A percentile compares a stretch with the other conserved stretches of the same genome.
These are phyloP conservation scores for Phoxinus phoxinus DNA, from an alignment of 2,113 vertebrate species.

Conservation along the genomic window DNA sequence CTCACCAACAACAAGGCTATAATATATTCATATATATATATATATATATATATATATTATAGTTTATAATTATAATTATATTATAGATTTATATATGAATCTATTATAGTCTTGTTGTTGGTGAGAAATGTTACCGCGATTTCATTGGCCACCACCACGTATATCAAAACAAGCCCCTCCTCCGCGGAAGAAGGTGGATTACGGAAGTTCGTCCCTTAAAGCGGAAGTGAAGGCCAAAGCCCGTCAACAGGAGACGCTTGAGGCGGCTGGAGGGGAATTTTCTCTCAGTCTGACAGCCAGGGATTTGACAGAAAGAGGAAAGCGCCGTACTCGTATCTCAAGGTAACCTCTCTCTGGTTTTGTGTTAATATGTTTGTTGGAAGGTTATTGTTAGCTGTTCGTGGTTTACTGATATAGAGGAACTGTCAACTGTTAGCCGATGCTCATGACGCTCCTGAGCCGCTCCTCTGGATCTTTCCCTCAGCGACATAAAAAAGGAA, in stretches of 20 bases:
- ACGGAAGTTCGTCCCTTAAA: constrained; percentile 72
- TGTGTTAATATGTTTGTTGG: not conserved
- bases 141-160: constrained; percentile 47
- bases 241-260: constrained; percentile 66
- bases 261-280: constrained; percentile 65
- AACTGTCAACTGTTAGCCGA: constrained; percentile 33
- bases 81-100: too few species aligned
- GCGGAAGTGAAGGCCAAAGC: constrained; percentile 81
- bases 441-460: constrained; percentile 15
- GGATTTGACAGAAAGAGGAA: not conserved
- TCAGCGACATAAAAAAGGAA: not conserved
- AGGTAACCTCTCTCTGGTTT: constrained; percentile 22
- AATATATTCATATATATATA: too few species aligned
- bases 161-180: constrained; percentile 59
- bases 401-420: not conserved
- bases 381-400: not conserved
- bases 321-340: not conserved
- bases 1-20: too few species aligned
- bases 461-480: constrained; percentile 30
- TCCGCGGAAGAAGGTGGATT: constrained; percentile 76
- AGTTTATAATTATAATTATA: too few species aligned
- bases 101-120: not conserved
- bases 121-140: not conserved
- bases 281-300: constrained; percentile 62
- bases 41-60: too few species aligned